Evolutionary conservation across 2,113 vertebrate genomes (phyloP).

Genomic region (Pelodiscus sinensis): DNA sequence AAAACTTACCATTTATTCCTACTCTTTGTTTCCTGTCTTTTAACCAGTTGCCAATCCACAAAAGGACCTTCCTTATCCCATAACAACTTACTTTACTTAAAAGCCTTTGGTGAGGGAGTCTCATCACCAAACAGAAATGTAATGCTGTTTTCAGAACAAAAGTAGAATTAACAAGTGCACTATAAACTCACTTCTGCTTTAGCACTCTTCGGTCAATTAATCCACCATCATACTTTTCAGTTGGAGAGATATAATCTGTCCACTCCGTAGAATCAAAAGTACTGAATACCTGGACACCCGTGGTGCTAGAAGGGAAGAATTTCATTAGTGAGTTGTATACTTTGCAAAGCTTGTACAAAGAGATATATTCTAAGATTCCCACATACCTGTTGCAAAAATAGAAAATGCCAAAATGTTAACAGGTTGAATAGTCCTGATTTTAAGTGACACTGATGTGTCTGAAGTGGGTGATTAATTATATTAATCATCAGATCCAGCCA

Average conservation of each 20-base stretch:
- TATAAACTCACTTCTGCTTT: constrained; percentile 75
- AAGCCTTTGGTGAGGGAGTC: not conserved
- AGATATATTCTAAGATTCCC: not conserved
- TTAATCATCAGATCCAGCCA: not conserved
- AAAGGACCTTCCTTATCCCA: too few species aligned
- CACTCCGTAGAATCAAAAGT: not conserved
- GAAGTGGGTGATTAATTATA: not conserved
- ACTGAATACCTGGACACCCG: not conserved
- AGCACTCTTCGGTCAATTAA: constrained; percentile 71
- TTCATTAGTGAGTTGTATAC: not conserved
- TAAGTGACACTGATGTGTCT: not conserved
- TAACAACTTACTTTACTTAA: too few species aligned
- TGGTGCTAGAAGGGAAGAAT: not conserved
- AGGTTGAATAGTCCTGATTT: not conserved
- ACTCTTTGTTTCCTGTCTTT: too few species aligned
- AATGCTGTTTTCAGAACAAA: not conserved
- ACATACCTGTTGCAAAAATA: not conserved
- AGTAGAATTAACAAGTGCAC: not conserved
- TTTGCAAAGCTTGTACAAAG: not conserved
- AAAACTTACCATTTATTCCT: too few species aligned
- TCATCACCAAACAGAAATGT: not conserved
- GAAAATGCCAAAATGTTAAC: not conserved
- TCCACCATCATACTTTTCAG: constrained; percentile 27
- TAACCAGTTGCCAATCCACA: too few species aligned
- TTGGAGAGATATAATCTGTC: not conserved